Evolutionary conservation across 2,797 vertebrate genomes (phyloP), one percentile per base, ranked within the genome.

Genomic region (Bradypodion pumilum): DNA sequence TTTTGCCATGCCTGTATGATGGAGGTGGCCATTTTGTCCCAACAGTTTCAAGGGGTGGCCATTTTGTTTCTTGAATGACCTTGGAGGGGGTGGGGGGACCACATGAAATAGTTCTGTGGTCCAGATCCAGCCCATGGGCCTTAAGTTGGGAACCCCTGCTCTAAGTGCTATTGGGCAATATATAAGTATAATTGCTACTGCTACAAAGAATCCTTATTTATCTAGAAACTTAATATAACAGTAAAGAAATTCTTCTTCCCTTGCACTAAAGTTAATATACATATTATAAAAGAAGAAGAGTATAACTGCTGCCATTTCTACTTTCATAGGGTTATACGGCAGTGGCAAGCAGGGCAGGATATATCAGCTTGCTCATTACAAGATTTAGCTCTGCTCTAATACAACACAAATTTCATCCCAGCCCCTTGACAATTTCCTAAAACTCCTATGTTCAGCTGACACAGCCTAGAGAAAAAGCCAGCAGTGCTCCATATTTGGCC

Each of bases 401-500:
- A 21, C 37, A 52, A 49, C 46, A n/a, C 35, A 59, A 82, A 65
- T 35, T 83, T 85, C 29, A 6, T 37, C 81, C 52, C 32, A 80
- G 25, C 7, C 77, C 63, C 37, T 49, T 63, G 80, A 74, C 52
- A 62, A 84, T 68, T 70, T 3, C 13, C 35, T 79, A 56, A 83
- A 76, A n/a, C 62, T 85, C 0, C 0, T 8, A 32, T 35, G 44
- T 85, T 74, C 79, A 87, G 60, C 12, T 86, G 82, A 75, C 70
- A 88, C 56, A 0, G 0, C 82, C 10, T 46, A 3, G 46, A 74
- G 35, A 65, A 77, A 10, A 80, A 74, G 46, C 44, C 87, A 92
- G 81, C 6, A 46, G 32, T 42, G 87, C 56, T 60, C 84, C 82
- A 80, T 91, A 86, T 62, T 89, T 23, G 68, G 81, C 77, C 52